Percentiles rank a stretch among this genome's conserved stretches.
Evolutionary conservation across 2,797 vertebrate species (phyloP).

Genomic region (Pseudochirops corinnae): DNA sequence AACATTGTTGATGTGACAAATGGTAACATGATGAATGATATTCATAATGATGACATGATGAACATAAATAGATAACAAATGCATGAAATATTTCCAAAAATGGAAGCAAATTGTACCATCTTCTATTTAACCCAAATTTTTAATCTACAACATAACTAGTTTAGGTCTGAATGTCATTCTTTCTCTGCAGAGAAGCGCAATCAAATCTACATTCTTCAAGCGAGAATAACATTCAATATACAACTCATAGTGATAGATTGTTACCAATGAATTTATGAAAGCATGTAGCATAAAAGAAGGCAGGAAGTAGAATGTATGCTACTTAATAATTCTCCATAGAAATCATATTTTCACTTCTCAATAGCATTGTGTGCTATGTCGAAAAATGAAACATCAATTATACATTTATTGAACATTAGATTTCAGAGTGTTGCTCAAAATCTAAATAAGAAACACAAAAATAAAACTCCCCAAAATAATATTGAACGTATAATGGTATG

Average conservation of each 20-base stretch:
- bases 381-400: conserved; percentile 56
- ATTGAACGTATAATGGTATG: not conserved
- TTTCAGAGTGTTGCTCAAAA: conserved; percentile 74
- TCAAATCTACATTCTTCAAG: conserved; percentile 45
- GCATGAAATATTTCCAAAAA: conserved; percentile 48
- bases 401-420: conserved; percentile 70
- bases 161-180: conserved; percentile 51
- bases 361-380: conserved; percentile 62
- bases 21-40: conserved; percentile 19
- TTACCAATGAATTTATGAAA: conserved; percentile 77
- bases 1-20: conserved; percentile 12
- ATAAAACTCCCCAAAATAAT: not conserved
- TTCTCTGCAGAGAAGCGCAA: conserved; percentile 38
- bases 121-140: conserved; percentile 52
- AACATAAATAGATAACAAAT: conserved; percentile 30
- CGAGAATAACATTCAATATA: conserved; percentile 63
- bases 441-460: conserved; percentile 74
- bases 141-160: conserved; percentile 60
- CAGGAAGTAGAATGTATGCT: not conserved
- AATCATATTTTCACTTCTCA: conserved; percentile 41
- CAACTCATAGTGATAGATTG: conserved; percentile 76
- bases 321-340: conserved; percentile 24
- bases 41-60: not conserved
- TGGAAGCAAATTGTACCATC: conserved; percentile 26
- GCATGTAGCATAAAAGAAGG: conserved; percentile 65